Percentiles rank a stretch among this genome's conserved stretches.
Evolutionary conservation across 2,113 vertebrate species (phyloP).

Genomic region (Calcarius ornatus): DNA sequence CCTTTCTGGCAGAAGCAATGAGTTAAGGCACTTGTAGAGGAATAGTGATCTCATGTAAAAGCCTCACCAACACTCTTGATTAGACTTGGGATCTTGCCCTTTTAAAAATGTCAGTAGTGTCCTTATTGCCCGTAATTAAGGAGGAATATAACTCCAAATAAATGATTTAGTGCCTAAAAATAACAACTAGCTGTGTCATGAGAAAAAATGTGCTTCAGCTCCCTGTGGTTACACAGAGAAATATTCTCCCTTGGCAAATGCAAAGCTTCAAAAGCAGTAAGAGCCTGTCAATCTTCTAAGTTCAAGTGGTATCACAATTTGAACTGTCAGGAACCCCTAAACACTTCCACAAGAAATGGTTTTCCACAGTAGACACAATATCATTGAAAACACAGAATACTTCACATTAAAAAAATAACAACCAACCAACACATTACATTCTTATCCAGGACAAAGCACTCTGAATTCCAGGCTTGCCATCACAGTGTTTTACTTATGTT

Average conservation of each 20-base stretch:
- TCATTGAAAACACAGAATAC: neutral
- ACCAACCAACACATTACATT: fast-evolving
- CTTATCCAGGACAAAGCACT: neutral
- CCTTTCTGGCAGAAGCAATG: neutral
- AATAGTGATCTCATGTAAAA: neutral
- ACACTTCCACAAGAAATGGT: neutral
- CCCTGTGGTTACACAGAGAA: neutral
- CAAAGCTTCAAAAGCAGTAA: neutral
- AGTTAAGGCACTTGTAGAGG: neutral
- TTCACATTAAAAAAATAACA: neutral
- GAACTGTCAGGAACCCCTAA: neutral
- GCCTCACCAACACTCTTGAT: neutral
- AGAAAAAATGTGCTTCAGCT: neutral
- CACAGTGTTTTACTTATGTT: neutral
- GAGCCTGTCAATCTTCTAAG: neutral
- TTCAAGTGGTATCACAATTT: neutral
- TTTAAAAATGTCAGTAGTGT: neutral
- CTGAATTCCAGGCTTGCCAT: neutral
- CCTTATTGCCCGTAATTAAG: neutral
- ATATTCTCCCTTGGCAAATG: neutral
- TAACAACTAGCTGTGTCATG: neutral
- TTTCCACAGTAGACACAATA: neutral
- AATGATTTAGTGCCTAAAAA: neutral
- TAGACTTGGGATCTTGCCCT: neutral
- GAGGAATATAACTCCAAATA: neutral